A percentile compares a stretch with the other conserved stretches of the same genome.
These are phyloP conservation scores for Gobiocypris rarus DNA, from an alignment of 2,113 vertebrate species.

Conservation along the genomic window DNA sequence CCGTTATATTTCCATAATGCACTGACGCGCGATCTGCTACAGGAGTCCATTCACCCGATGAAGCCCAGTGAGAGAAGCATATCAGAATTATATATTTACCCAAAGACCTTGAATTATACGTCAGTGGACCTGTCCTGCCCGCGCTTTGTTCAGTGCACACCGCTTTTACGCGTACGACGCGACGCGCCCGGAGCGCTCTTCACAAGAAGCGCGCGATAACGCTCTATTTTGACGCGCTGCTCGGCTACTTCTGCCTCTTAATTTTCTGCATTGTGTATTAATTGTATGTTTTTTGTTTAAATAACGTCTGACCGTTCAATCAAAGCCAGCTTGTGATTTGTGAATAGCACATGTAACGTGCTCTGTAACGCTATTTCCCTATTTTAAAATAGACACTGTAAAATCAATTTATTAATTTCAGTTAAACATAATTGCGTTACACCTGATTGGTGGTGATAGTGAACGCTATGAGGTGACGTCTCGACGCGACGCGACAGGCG, in stretches of 20 bases:
- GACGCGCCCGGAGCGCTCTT: background rate
- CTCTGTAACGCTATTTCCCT: background rate
- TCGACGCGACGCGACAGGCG: background rate
- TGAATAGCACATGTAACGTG: no score
- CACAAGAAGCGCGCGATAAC: no score
- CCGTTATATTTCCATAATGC: constrained; percentile 4
- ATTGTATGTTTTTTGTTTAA: no score
- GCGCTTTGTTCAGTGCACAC: constrained; percentile 6
- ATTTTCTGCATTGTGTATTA: no score
- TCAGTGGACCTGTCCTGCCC: constrained; percentile 1
- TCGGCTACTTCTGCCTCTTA: no score
- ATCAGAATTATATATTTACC: background rate
- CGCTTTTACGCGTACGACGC: background rate
- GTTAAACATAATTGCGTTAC: background rate
- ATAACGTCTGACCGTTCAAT: background rate
- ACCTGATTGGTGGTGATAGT: background rate
- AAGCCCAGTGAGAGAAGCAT: background rate
- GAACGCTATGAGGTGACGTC: background rate
- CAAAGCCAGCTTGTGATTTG: background rate
- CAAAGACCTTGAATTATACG: background rate
- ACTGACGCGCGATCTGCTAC: background rate
- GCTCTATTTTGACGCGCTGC: no score
- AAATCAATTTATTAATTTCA: background rate
- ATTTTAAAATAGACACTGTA: background rate
- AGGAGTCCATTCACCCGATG: background rate